Base-by-base conservation (phyloP, 2,888 invertebrate genomes). In the Eulithis testata region DNA sequence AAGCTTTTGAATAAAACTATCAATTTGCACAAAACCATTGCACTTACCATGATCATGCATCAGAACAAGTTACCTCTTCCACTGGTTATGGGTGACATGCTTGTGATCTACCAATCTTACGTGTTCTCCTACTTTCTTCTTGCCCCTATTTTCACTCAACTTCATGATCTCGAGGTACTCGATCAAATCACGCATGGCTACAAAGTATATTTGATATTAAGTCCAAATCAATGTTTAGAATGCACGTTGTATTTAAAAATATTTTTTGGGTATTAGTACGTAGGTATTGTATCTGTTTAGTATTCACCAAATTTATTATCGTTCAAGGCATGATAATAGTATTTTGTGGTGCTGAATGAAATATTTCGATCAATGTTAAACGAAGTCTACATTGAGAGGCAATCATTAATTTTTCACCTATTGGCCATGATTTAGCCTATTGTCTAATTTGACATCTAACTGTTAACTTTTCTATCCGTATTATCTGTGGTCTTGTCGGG, bases 401-500 rank as follows among this genome's bases (percentile, higher is more conserved):
- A 57, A 52, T 56, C 54, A 60, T 60, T 21, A 21, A 21, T 21
- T 62, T 59, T 63, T 68, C 43, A 59, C 49, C 7, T 47, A 49
- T 47, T 57, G 60, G 52, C 53, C 63, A 60, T 63, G 52, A 51
- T 59, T 51, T 49, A 73, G 63, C 59, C 54, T 11, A 63, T 55
- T 63, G 51, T 68, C 66, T 66, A 12, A 44, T 68, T 53, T 66
- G 68, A 70, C 59, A 63, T 62, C 73, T 73, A 73, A 76, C 21
- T 69, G 49, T 66, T 60, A 66, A 59, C 43, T 65, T 62, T 61
- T 82, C 79, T 83, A 80, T 79, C 84, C 89, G 91, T 90, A 90
- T 86, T 86, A 71, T 70, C 70, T 90, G 87, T 90, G 91, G 91
- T 91, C 91, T 93, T 90, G 92, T 91, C 83, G 93, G 92, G 90